These are phyloP conservation scores for Himantopus leucocephalus DNA, from an alignment of 2,113 vertebrate genomes.

Conservation along the genomic window DNA sequence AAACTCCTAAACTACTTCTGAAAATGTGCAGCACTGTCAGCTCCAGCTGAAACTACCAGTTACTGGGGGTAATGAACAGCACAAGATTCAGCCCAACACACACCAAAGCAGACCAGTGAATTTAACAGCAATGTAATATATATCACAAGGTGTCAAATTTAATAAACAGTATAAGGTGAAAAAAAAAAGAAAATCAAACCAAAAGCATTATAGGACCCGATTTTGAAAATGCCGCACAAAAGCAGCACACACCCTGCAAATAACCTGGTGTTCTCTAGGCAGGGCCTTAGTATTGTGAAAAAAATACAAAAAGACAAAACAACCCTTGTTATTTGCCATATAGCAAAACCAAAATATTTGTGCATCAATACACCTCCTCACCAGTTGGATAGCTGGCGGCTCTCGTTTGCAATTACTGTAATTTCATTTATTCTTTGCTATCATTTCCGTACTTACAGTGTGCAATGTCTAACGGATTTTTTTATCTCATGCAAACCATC, in stretches of 20 bases:
- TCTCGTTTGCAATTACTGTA: neutral
- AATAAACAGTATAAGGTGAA: neutral
- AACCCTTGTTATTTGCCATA: neutral
- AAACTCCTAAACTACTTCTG: neutral
- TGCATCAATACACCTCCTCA: neutral
- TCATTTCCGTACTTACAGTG: neutral
- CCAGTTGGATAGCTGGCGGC: neutral
- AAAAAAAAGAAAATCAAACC: neutral
- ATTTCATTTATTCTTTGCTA: neutral
- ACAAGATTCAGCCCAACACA: neutral
- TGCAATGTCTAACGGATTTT: neutral
- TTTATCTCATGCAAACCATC: slow-evolving; percentile 58
- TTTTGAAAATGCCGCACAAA: neutral
- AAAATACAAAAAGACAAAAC: neutral
- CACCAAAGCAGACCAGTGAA: neutral
- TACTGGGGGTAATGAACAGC: neutral
- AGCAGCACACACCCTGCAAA: neutral
- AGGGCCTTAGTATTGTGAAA: neutral
- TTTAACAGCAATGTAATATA: neutral
- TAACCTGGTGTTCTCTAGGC: neutral
- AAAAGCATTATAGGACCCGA: neutral
- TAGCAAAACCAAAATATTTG: neutral
- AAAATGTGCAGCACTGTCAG: neutral
- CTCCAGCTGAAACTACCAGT: neutral
- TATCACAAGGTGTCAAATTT: neutral